Conservation (phyloP, 2,888 invertebrate species). For the Drosophila bunnanda region DNA sequence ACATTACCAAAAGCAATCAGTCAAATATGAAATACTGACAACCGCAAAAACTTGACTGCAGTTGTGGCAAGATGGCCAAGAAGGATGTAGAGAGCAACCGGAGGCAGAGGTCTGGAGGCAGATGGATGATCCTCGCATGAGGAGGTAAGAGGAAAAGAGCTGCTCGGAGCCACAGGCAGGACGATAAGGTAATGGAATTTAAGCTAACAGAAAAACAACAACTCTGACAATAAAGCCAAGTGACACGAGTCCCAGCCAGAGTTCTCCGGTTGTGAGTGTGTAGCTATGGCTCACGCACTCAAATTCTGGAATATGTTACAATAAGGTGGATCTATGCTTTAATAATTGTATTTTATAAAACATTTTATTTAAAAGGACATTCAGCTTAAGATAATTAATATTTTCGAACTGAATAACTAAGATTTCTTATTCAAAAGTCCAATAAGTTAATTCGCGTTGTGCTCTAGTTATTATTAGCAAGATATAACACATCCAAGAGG, state of each 20-base stretch:
- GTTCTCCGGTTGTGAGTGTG: conserved; percentile 48
- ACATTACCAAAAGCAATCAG: conserved; percentile 76
- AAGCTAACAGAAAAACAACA: conserved; percentile 46
- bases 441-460: not conserved
- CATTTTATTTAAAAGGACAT: not conserved
- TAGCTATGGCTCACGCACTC: conserved; percentile 56
- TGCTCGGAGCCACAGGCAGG: conserved; percentile 28
- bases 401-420: not conserved
- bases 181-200: conserved; percentile 51
- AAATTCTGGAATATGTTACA: conserved; percentile 11
- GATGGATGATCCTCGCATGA: conserved; percentile 53
- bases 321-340: conserved; percentile 4
- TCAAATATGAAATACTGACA: conserved; percentile 76
- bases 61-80: conserved; percentile 28
- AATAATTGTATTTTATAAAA: not conserved
- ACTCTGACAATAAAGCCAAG: conserved; percentile 68
- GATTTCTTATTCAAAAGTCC: no score
- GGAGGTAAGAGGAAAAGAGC: conserved; percentile 9
- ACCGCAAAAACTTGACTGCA: conserved; percentile 65
- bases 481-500: accelerated
- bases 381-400: not conserved
- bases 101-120: conserved; percentile 3
- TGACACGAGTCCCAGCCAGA: conserved; percentile 64
- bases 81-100: conserved; percentile 30
- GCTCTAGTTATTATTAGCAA: no score